A percentile compares a stretch with the other conserved stretches of the same genome.
These are phyloP conservation scores for Turnix velox DNA, from an alignment of 2,113 vertebrate species.

Conservation along the genomic window DNA sequence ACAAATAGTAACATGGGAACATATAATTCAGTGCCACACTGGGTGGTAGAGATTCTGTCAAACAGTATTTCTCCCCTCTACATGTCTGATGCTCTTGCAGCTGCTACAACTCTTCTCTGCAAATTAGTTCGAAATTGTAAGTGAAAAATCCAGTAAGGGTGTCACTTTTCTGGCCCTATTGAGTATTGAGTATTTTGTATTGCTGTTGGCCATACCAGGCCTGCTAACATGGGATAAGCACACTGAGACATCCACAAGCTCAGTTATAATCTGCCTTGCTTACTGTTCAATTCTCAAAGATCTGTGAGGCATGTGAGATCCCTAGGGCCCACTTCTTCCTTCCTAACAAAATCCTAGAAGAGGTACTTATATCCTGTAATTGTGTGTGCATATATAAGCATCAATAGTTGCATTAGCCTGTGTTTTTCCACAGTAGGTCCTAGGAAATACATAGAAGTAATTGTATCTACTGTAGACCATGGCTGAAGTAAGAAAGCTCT, in stretches of 20 bases:
- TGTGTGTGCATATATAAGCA: fast-evolving
- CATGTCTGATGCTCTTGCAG: background rate
- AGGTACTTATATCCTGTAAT: background rate
- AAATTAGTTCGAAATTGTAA: background rate
- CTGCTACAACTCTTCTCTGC: background rate
- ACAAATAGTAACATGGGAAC: background rate
- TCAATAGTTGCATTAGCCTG: background rate
- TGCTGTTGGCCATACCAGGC: background rate
- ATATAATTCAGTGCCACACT: background rate
- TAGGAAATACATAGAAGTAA: background rate
- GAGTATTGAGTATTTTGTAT: background rate
- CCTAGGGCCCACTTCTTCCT: background rate
- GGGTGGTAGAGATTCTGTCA: background rate
- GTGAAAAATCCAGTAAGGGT: background rate
- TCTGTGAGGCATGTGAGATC: background rate
- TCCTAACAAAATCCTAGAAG: background rate
- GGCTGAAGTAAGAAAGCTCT: background rate
- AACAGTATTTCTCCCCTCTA: background rate
- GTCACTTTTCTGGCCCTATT: background rate
- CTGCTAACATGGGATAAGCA: background rate
- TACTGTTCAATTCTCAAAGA: background rate
- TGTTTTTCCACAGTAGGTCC: background rate
- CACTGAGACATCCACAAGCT: background rate
- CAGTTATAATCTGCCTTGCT: background rate
- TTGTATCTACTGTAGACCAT: background rate